Conservation (phyloP, 2,888 invertebrate genomes). For the Eupithecia inturbata region DNA sequence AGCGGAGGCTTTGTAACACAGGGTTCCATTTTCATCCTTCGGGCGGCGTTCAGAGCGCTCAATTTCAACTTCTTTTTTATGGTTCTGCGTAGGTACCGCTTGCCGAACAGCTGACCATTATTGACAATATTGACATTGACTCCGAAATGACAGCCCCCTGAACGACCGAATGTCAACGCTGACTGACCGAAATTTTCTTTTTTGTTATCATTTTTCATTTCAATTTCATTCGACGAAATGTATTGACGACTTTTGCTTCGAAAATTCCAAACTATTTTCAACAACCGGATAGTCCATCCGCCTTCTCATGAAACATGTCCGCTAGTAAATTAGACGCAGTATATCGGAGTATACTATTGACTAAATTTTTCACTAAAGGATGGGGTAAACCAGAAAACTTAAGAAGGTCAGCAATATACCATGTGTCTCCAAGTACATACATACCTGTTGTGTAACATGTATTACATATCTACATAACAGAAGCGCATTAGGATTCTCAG, state of each 20-base stretch:
- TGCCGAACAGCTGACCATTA: slow-evolving; percentile 47
- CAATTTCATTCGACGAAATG: slow-evolving; percentile 53
- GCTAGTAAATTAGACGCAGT: slow-evolving; percentile 89
- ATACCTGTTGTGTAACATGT: slow-evolving; percentile 51
- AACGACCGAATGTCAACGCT: slow-evolving; percentile 12
- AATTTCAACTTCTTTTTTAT: not conserved
- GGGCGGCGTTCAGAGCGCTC: too few species aligned
- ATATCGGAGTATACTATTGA: slow-evolving; percentile 93
- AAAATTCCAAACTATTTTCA: slow-evolving; percentile 23
- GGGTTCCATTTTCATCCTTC: too few species aligned
- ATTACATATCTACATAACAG: slow-evolving; percentile 20
- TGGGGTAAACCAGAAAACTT: slow-evolving; percentile 98
- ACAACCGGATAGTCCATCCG: slow-evolving; percentile 37
- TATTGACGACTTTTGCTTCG: slow-evolving; percentile 49
- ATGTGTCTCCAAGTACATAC: slow-evolving; percentile 11
- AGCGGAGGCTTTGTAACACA: too few species aligned
- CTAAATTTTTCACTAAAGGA: slow-evolving; percentile 97
- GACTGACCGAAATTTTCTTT: slow-evolving; percentile 6
- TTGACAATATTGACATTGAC: slow-evolving; percentile 14
- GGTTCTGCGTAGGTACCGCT: not conserved
- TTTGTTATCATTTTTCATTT: slow-evolving; percentile 32
- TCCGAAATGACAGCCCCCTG: not conserved
- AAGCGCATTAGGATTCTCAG: slow-evolving; percentile 7
- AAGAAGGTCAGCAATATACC: slow-evolving; percentile 85
- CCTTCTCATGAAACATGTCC: slow-evolving; percentile 75